Base-by-base conservation (phyloP, 2,888 invertebrate genomes). In the Cantharis lateralis region DNA sequence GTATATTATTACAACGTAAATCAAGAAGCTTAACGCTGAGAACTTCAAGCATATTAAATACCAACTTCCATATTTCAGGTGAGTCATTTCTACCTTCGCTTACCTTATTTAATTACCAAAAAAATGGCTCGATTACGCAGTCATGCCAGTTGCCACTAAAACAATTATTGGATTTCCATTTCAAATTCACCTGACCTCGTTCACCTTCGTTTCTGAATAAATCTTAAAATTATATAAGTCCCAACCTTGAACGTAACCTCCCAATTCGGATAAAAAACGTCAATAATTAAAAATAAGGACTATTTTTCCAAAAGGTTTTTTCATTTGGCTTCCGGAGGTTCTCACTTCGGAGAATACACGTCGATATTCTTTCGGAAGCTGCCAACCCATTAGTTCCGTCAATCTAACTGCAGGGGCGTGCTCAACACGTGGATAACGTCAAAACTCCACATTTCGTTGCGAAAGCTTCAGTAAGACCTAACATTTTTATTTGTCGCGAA, bases 1-100 rank as follows among this genome's bases (percentile, higher is more conserved):
- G 64, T 66, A 66, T 75, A 75, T 68, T 20, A 61, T 75, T 75
- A 71, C 75, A 13, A 16, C 28, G 75, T 75, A 75, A 75, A 71
- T 26, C 62, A 71, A 75, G 75, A 71, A 71, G 70, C 66, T 28
- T 18, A 20, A 26, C 13, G 71, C 48, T 28, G 48, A 62, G 24
- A 24, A 75, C 20, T 64, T 63, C 28, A 70, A 75, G 66, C 61
- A 71, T 75, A 68, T 75, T 75, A 66, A 71, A 72, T 26, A 64
- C 61, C 61, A 15, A 69, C 62, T 74, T 68, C 32, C 74, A 74
- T 63, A 63, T 32, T 74, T 70, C 69, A 62, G 69, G 64, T 69
- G 70, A 66, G n/a, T 66, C 64, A 66, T 20, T 18, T 24, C 20
- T 66, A 18, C 64, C 24, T 18, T 66, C 64, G 24, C 64, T 66